Evolutionary conservation across 2,113 vertebrate genomes (phyloP).

Genomic region (Nesospiza acunhae): DNA sequence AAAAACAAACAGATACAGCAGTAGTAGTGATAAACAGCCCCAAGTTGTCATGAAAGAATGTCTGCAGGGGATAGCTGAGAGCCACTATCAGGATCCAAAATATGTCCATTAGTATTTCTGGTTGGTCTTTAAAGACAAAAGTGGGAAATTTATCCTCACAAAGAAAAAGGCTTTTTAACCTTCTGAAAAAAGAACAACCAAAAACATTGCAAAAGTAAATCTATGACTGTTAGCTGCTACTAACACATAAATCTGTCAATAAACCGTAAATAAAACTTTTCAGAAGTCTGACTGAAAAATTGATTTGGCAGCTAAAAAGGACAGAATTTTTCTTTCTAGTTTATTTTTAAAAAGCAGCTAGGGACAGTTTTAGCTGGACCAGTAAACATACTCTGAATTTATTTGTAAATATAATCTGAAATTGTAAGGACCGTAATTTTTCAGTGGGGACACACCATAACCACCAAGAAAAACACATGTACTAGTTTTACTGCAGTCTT

Average conservation of each 20-base stretch:
- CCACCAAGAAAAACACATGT: background rate
- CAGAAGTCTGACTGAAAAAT: background rate
- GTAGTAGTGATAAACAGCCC: background rate
- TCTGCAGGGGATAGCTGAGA: background rate
- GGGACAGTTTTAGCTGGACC: background rate
- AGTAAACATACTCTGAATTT: background rate
- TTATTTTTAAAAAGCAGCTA: background rate
- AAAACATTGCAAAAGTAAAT: background rate
- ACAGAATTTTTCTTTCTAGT: background rate
- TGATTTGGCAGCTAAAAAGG: background rate
- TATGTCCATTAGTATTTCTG: background rate
- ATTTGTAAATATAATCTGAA: background rate
- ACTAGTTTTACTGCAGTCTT: background rate
- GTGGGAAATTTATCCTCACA: background rate
- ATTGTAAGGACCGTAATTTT: background rate
- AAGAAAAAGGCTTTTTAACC: background rate
- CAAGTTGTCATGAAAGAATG: background rate
- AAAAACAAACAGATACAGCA: background rate
- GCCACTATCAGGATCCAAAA: accelerated
- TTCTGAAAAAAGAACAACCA: background rate
- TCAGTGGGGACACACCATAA: background rate
- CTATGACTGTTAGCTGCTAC: background rate
- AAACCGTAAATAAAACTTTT: background rate
- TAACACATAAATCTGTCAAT: background rate
- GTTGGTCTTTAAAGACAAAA: background rate